Evolutionary conservation across 2,113 vertebrate species (phyloP).

Genomic region (Brachyhypopomus occidentalis): DNA sequence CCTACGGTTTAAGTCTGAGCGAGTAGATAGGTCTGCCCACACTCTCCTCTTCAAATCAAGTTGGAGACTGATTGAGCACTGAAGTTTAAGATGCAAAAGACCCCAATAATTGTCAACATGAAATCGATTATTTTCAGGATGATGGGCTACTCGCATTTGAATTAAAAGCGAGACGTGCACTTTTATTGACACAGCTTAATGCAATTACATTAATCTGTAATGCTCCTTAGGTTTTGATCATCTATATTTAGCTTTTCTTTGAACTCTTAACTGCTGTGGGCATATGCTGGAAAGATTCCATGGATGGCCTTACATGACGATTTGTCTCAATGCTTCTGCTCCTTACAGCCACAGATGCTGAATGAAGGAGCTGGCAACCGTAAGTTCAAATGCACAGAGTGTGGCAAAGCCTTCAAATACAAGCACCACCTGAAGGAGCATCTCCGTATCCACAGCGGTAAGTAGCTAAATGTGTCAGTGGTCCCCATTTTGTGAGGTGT

Average conservation of each 20-base stretch:
- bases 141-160: conserved; percentile 1
- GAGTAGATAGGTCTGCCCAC: conserved; percentile 55
- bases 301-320: not conserved
- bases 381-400: conserved; percentile 98
- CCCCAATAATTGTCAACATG: not conserved
- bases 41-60: conserved; percentile 53
- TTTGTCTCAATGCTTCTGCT: conserved; percentile 55
- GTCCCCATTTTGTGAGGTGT: conserved; percentile 44
- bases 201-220: conserved; percentile 12
- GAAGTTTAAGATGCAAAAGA: conserved; percentile 14
- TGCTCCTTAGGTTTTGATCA: conserved; percentile 11
- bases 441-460: conserved; percentile 97
- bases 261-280: not conserved
- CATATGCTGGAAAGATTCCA: not conserved
- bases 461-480: conserved; percentile 69
- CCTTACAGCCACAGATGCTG: conserved; percentile 83
- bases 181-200: conserved; percentile 20
- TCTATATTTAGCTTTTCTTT: conserved; percentile 4
- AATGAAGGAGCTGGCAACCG: conserved; percentile 92
- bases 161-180: not conserved
- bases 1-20: conserved; percentile 61
- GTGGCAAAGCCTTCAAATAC: conserved; percentile 98
- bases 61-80: conserved; percentile 23
- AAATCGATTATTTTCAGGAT: not conserved
- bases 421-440: conserved; percentile 99